phyloP scores from a whole-genome alignment of 1,140 invertebrate species.

The Himalopsyche phryganea region DNA sequence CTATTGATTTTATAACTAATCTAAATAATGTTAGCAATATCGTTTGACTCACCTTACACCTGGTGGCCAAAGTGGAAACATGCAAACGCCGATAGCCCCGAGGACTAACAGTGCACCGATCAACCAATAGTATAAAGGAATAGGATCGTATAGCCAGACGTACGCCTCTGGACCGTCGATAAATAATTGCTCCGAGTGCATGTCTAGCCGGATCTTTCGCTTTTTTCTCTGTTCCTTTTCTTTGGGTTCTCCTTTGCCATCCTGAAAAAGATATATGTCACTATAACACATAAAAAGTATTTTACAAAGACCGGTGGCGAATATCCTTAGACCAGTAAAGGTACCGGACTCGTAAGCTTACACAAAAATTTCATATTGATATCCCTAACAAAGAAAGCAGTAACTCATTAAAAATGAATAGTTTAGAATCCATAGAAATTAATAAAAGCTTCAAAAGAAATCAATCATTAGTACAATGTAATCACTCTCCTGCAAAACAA shows the following conservation, averaged over 20 bases:
- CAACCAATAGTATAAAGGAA: conserved; percentile 94
- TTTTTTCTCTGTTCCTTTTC: conserved; percentile 60
- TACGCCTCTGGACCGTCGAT: conserved; percentile 93
- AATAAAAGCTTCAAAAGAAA: too few species aligned
- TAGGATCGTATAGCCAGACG: conserved; percentile 99
- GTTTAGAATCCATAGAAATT: too few species aligned
- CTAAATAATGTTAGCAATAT: too few species aligned
- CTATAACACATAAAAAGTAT: neutral
- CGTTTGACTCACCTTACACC: conserved; percentile 69
- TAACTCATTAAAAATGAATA: too few species aligned
- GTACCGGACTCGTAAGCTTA: too few species aligned
- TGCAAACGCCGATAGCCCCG: conserved; percentile 91
- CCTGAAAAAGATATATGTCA: conserved; percentile 34
- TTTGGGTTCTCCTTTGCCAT: conserved; percentile 41
- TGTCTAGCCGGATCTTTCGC: conserved; percentile 80
- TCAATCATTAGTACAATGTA: too few species aligned
- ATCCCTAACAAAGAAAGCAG: too few species aligned
- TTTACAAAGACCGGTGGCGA: too few species aligned
- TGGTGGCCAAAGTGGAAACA: conserved; percentile 97
- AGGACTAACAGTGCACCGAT: conserved; percentile 88
- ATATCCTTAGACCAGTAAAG: too few species aligned
- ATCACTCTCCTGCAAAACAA: too few species aligned
- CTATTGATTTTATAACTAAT: too few species aligned
- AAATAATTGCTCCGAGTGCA: conserved; percentile 94
- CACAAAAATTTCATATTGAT: too few species aligned